Conservation (phyloP, 2,888 invertebrate genomes). For the Caenorhabditis sp. region DNA sequence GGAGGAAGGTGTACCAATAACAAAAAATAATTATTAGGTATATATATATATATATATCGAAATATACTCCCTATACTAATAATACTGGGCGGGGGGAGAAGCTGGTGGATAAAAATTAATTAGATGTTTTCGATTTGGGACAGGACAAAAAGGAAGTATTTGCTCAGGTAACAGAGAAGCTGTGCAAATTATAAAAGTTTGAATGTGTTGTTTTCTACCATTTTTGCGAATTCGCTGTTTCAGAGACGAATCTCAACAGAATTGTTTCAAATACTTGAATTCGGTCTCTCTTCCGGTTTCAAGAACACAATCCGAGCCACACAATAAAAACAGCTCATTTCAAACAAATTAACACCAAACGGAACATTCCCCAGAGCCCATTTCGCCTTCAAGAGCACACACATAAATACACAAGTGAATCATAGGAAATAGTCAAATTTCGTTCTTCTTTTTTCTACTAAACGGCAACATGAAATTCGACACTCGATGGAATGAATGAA, state of each 20-base stretch:
- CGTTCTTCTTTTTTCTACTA: not conserved
- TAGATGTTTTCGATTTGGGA: not conserved
- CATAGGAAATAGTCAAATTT: not conserved
- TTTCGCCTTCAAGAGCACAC: too few species aligned
- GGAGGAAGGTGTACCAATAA: not conserved
- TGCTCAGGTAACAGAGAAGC: not conserved
- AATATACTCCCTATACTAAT: too few species aligned
- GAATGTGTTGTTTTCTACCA: too few species aligned
- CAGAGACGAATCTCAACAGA: too few species aligned
- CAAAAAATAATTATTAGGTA: not conserved
- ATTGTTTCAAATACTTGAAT: too few species aligned
- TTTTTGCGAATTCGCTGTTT: too few species aligned
- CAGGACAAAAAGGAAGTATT: not conserved
- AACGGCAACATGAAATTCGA: not conserved
- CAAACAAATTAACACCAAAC: not conserved
- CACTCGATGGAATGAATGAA: slow-evolving; percentile 5
- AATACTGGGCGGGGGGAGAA: not conserved
- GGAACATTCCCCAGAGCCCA: not conserved
- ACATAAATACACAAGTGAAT: too few species aligned
- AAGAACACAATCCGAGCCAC: too few species aligned
- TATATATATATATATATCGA: not conserved
- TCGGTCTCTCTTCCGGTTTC: too few species aligned
- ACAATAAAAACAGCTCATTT: too few species aligned
- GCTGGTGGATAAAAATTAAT: not conserved
- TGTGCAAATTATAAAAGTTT: not conserved